Base-by-base conservation (phyloP, 2,113 vertebrate genomes). In the Todiramphus saurophagus region DNA sequence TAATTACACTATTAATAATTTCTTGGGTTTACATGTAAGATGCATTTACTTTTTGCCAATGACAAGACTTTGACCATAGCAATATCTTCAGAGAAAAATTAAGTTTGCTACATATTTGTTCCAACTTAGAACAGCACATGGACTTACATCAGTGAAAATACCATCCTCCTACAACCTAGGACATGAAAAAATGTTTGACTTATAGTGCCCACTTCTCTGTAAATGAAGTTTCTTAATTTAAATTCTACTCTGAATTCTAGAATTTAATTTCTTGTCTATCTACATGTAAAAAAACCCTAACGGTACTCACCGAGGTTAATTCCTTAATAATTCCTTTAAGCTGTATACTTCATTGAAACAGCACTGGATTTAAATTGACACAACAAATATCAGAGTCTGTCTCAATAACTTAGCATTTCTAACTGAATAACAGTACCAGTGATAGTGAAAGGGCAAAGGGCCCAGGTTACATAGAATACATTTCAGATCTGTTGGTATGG, bases 351-450 rank as follows among this genome's bases (percentile, higher is more conserved):
- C 58, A 48, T 35, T 83, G 31, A 24, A 83, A 44, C 11, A 69
- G 25, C 25, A 50, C 13, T 66, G 56, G 37, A 51, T 93, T 96
- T 70, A 33, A 64, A 87, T 23, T 68, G 80, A 63, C 43, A 59
- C 17, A 75, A 21, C 27, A 51, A 66, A 78, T 28, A 81, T 70
- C 62, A 95, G 81, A 92, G 11, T 51, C 81, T 93, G 58, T 91
- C 86, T 87, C 59, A 67, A 63, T 62, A 60, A 60, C 50, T 86
- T 92, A 95, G 13, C 6, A 39, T 94, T 96, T 97, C 66, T 72
- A n/a, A 43, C 50, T 95, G 91, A 80, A 93, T n/a, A 87, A 87
- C 16, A 6, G 11, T 76, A 93, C 79, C 43, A 86, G 28, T 85
- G 75, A 96, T 72, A 95, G 55, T 0, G 2, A 94, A 90, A 97